Evolutionary conservation across 2,888 invertebrate genomes (phyloP).

Genomic region (Gymnocheta viridis): DNA sequence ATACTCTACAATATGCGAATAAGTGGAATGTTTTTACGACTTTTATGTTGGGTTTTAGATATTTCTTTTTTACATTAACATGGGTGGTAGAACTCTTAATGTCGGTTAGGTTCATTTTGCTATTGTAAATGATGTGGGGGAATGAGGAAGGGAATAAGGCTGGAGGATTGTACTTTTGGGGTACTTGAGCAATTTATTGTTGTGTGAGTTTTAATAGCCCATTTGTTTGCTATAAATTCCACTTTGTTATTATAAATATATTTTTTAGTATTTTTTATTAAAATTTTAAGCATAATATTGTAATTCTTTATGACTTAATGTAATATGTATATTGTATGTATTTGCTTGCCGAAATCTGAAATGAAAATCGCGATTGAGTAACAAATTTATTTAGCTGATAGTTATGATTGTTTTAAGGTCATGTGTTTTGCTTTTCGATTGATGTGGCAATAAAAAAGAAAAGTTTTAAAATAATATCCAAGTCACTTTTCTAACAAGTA

Average conservation of each 20-base stretch:
- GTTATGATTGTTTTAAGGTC: slow-evolving; percentile 39
- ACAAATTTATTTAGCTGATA: slow-evolving; percentile 43
- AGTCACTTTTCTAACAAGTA: background rate
- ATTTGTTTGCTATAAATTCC: slow-evolving; percentile 76
- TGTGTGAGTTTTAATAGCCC: slow-evolving; percentile 76
- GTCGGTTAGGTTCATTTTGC: slow-evolving; percentile 28
- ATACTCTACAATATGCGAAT: background rate
- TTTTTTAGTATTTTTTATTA: slow-evolving; percentile 55
- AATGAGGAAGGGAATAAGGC: background rate
- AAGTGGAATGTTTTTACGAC: slow-evolving; percentile 75
- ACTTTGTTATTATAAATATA: slow-evolving; percentile 70
- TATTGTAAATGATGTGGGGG: background rate
- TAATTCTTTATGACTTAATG: slow-evolving; percentile 64
- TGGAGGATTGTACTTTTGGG: slow-evolving; percentile 22
- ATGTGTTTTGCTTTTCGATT: slow-evolving; percentile 3
- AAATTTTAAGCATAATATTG: slow-evolving; percentile 62
- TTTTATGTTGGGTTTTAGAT: slow-evolving; percentile 73
- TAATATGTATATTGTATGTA: slow-evolving; percentile 36
- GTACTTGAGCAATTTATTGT: slow-evolving; percentile 59
- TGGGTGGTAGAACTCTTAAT: slow-evolving; percentile 42
- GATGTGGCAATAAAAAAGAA: background rate
- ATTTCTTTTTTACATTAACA: slow-evolving; percentile 44
- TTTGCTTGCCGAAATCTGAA: background rate
- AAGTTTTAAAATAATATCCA: background rate
- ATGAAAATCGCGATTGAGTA: slow-evolving; percentile 2